Evolutionary conservation across 2,888 invertebrate genomes (phyloP).

Genomic region (Cheilosia vulpina): DNA sequence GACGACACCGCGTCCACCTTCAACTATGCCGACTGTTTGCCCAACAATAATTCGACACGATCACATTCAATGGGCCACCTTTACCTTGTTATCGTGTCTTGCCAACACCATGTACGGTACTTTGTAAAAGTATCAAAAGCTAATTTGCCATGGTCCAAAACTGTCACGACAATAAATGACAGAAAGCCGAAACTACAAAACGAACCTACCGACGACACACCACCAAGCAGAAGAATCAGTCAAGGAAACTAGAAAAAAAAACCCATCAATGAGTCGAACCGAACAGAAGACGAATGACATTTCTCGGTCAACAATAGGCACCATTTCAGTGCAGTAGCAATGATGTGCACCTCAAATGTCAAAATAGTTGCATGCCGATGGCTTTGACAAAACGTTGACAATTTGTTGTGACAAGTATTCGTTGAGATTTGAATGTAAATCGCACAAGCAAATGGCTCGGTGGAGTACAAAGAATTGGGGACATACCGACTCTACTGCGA

Average conservation of each 20-base stretch:
- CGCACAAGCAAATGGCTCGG: slow-evolving; percentile 17
- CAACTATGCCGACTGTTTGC: slow-evolving; percentile 60
- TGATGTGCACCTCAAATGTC: slow-evolving; percentile 54
- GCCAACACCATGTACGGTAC: slow-evolving; percentile 22
- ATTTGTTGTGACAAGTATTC: slow-evolving; percentile 65
- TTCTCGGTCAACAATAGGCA: slow-evolving; percentile 63
- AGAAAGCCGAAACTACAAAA: slow-evolving; percentile 39
- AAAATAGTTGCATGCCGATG: slow-evolving; percentile 36
- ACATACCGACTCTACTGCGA: slow-evolving; percentile 22
- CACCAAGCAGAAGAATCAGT: slow-evolving; percentile 18
- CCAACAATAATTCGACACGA: slow-evolving; percentile 73
- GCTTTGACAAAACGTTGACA: slow-evolving; percentile 64
- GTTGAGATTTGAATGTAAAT: slow-evolving; percentile 66
- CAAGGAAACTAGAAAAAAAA: slow-evolving; percentile 16
- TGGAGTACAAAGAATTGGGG: slow-evolving; percentile 48
- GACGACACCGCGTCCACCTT: slow-evolving; percentile 52
- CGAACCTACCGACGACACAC: neutral
- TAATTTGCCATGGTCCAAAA: slow-evolving; percentile 72
- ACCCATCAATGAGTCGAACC: slow-evolving; percentile 37
- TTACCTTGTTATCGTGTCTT: slow-evolving; percentile 12
- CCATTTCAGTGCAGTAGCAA: slow-evolving; percentile 51
- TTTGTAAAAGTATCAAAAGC: slow-evolving; percentile 56
- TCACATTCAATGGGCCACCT: slow-evolving; percentile 47
- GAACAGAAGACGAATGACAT: slow-evolving; percentile 58
- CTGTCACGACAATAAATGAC: slow-evolving; percentile 62